Evolutionary conservation across 2,113 vertebrate genomes (phyloP).

Genomic region (Ammodytes dubius): DNA sequence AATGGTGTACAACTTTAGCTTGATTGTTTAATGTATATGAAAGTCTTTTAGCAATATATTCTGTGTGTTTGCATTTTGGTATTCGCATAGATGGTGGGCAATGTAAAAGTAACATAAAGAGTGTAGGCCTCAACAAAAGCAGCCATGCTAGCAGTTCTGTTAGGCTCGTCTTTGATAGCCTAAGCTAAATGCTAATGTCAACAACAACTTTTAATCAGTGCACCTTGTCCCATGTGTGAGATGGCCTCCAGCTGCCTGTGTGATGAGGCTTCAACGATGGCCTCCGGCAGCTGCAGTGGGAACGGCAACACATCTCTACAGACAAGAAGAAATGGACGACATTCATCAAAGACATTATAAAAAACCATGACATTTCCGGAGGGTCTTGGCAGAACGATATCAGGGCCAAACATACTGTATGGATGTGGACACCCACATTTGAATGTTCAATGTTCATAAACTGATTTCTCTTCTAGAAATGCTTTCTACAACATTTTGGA

Average conservation of each 20-base stretch:
- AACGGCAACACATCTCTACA: slow-evolving; percentile 90
- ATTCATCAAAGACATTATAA: background rate
- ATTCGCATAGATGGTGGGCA: background rate
- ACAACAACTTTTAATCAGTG: background rate
- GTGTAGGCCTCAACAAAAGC: background rate
- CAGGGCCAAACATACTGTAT: background rate
- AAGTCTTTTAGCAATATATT: background rate
- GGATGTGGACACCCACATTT: background rate
- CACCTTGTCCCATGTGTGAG: slow-evolving; percentile 92
- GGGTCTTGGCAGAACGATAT: background rate
- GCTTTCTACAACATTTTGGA: background rate
- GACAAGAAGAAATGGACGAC: slow-evolving; percentile 23
- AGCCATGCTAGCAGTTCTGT: background rate
- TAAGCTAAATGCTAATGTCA: background rate
- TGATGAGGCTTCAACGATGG: slow-evolving; percentile 86
- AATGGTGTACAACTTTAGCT: background rate
- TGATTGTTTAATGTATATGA: background rate
- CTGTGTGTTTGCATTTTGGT: background rate
- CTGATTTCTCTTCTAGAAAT: background rate
- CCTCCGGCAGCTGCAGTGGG: slow-evolving; percentile 89
- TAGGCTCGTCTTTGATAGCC: background rate
- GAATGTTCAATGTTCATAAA: background rate
- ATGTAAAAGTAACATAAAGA: background rate
- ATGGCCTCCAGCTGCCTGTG: slow-evolving; percentile 91
- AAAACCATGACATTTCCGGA: background rate